phyloP scores from a whole-genome alignment of 2,113 vertebrate genomes.

The Herpailurus yagouaroundi region DNA sequence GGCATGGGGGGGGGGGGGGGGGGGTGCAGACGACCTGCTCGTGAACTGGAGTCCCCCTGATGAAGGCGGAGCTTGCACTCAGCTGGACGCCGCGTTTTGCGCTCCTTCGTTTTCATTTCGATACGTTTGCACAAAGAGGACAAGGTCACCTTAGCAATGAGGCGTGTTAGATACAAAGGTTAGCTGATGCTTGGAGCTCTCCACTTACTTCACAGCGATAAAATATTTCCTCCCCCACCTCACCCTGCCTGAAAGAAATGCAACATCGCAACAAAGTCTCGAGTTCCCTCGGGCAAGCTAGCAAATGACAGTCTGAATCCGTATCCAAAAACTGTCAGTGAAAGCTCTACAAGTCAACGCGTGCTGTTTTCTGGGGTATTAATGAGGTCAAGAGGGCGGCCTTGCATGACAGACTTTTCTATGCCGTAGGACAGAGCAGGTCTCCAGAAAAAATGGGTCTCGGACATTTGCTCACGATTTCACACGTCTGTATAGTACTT shows the following conservation, averaged over 20 bases:
- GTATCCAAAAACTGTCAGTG: background rate
- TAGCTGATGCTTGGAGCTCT: too few species aligned
- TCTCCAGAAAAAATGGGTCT: background rate
- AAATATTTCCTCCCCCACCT: background rate
- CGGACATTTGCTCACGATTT: too few species aligned
- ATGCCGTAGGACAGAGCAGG: rapidly evolving
- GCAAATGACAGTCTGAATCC: background rate
- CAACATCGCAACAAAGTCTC: background rate
- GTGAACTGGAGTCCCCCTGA: background rate
- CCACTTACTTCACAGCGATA: background rate
- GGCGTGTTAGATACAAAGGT: background rate
- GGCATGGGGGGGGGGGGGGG: rapidly evolving
- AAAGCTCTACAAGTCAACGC: too few species aligned
- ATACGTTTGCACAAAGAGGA: background rate
- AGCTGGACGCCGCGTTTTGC: rapidly evolving
- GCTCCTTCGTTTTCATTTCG: background rate
- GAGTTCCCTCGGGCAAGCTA: background rate
- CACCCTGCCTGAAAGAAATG: rapidly evolving
- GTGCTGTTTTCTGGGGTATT: too few species aligned
- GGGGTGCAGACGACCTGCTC: background rate
- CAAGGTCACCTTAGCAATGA: background rate
- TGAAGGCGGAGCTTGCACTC: rapidly evolving
- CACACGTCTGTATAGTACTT: too few species aligned
- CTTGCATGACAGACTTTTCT: too few species aligned
- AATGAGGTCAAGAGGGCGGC: background rate